phyloP scores from a whole-genome alignment of 2,888 invertebrate genomes.

The Epistrophella euchroma region DNA sequence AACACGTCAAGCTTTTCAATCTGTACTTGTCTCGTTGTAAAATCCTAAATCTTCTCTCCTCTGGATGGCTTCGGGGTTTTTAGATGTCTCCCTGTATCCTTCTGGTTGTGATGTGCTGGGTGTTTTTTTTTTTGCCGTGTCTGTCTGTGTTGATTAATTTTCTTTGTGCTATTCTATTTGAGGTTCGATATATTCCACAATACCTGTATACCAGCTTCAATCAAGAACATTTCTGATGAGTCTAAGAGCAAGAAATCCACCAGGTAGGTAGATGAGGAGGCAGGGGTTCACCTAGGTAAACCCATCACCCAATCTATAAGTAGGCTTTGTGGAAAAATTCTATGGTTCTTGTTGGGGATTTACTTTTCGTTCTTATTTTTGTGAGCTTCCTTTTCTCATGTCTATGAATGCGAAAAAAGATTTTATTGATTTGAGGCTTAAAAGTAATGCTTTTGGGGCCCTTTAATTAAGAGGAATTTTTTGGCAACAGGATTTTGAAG shows the following conservation, averaged over 20 bases:
- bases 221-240: conserved; percentile 28
- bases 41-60: conserved; percentile 51
- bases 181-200: conserved; percentile 33
- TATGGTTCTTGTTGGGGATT: conserved; percentile 8
- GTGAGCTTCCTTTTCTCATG: neutral
- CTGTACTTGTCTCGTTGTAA: conserved; percentile 33
- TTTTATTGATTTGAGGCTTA: conserved; percentile 72
- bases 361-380: conserved; percentile 12
- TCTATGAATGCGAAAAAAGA: conserved; percentile 29
- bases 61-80: conserved; percentile 16
- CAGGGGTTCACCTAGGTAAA: neutral
- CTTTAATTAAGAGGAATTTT: conserved; percentile 69
- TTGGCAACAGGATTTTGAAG: conserved; percentile 51
- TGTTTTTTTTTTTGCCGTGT: conserved; percentile 21
- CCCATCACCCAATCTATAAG: conserved; percentile 34
- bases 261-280: neutral
- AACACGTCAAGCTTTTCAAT: conserved; percentile 33
- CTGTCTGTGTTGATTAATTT: conserved; percentile 72
- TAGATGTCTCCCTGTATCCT: neutral
- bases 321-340: conserved; percentile 56
- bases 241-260: neutral
- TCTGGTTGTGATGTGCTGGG: conserved; percentile 37
- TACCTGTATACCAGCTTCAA: conserved; percentile 28
- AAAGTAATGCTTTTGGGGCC: conserved; percentile 61
- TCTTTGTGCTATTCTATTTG: conserved; percentile 65